phyloP scores from a whole-genome alignment of 2,113 vertebrate genomes.

The Forbesichthys agassizii region DNA sequence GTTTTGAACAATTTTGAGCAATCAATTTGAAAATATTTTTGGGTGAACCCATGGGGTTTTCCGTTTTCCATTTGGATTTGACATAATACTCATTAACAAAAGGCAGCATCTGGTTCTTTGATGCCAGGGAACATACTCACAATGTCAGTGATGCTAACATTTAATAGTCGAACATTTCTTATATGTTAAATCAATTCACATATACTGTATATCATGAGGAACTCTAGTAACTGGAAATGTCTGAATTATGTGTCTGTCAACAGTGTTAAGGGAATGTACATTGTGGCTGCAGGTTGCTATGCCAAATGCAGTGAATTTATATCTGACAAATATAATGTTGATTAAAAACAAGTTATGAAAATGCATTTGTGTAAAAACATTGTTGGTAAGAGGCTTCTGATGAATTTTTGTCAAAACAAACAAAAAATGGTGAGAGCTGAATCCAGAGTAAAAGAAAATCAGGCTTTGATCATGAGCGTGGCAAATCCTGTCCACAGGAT shows the following conservation, averaged over 20 bases:
- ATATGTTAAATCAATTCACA: no score
- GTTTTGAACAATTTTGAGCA: no score
- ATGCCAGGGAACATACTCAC: neutral
- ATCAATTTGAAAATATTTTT: no score
- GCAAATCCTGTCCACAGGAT: conserved; percentile 85
- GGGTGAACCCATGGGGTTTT: no score
- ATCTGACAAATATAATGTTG: conserved; percentile 33
- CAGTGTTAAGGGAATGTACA: neutral
- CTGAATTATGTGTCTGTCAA: neutral
- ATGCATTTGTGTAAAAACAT: conserved; percentile 49
- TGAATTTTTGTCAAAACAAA: conserved; percentile 70
- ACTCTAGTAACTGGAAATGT: neutral
- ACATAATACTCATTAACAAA: neutral
- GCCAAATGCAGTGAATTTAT: conserved; percentile 12
- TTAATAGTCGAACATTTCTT: neutral
- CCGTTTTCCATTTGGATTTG: neutral
- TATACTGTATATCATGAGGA: no score
- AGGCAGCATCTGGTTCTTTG: neutral
- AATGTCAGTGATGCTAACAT: no score
- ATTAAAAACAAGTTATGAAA: conserved; percentile 59
- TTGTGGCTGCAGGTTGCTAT: no score
- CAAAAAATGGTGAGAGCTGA: conserved; percentile 77
- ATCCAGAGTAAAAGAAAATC: conserved; percentile 80
- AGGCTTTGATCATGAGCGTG: conserved; percentile 84
- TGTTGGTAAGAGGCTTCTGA: conserved; percentile 47